phyloP scores from a whole-genome alignment of 1,140 invertebrate genomes.

The Leguminivora glycinivorella region DNA sequence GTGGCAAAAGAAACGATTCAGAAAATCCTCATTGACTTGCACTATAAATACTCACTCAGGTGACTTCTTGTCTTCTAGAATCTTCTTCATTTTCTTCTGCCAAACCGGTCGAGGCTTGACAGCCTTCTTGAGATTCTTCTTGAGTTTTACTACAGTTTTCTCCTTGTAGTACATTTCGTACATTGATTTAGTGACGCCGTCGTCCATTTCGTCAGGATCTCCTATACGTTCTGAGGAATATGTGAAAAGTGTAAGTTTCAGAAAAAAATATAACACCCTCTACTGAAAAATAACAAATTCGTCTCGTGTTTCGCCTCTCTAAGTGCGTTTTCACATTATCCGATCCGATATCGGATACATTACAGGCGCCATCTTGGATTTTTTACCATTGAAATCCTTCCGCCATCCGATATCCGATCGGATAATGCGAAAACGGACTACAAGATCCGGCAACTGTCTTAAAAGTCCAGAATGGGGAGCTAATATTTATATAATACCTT shows the following conservation, averaged over 20 bases:
- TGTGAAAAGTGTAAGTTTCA: constrained; percentile 2
- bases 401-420: too few relatives aligned
- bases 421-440: too few relatives aligned
- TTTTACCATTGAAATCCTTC: too few relatives aligned
- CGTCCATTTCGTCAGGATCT: constrained; percentile 44
- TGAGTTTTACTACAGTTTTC: constrained; percentile 24
- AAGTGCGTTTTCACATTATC: too few relatives aligned
- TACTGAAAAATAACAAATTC: too few relatives aligned
- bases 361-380: too few relatives aligned
- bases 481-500: too few relatives aligned
- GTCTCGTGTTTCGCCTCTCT: too few relatives aligned
- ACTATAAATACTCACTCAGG: background rate
- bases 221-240: constrained; percentile 33
- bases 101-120: constrained; percentile 11
- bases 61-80: background rate
- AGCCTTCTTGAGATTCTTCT: constrained; percentile 32
- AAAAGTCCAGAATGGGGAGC: too few relatives aligned
- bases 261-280: too few relatives aligned
- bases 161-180: constrained; percentile 68
- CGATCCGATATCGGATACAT: too few relatives aligned
- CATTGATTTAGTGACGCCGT: constrained; percentile 64
- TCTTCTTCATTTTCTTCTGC: constrained; percentile 33
- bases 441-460: too few relatives aligned
- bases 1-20: background rate
- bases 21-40: background rate